Base-by-base conservation (phyloP, 2,888 invertebrate species). In the Dasypolia templi region DNA sequence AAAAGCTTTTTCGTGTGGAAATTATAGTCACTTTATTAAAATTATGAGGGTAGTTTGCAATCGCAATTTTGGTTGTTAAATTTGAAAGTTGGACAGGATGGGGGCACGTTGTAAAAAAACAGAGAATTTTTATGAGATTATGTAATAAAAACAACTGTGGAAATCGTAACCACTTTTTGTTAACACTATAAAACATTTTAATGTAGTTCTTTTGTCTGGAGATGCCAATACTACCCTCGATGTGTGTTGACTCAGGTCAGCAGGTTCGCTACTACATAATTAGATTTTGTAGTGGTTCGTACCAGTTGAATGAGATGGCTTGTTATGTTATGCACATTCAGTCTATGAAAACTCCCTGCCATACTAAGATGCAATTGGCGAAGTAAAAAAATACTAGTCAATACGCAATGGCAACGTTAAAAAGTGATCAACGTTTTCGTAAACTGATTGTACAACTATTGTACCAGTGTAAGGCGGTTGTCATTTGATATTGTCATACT, bases 11-110 rank as follows among this genome's bases (percentile, higher is more conserved):
- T 44, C 63, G 63, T 82, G 73, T 82, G 77, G 65, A 73, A 81
- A 77, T 67, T 81, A 65, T 71, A 79, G 80, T 80, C 79, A 80
- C 26, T 80, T 63, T 56, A 71, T 81, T 81, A 49, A 32, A 49
- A 49, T 49, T 69, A 62, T 58, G 42, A 59, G 73, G 59, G 66
- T 67, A 61, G 39, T 42, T 59, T 53, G 32, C n/a, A 19, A 49
- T 63, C 11, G 56, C 55, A 46, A 26, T 56, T 26, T 56, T 56
- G 49, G 12, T 26, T 17, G 68, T 68, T 53, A 3, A 49, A 44
- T 3, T 75, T 75, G 42, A 59, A 65, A 46, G 14, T 12, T 0
- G 14, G 22, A 39, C 22, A 44, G 6, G 2, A 17, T 46, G 19
- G 7, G 35, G 19, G 9, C 35, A 35, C 0, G 53, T n/a, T n/a